Evolutionary conservation across 2,888 invertebrate species (phyloP).

Genomic region (Andrena camellia): DNA sequence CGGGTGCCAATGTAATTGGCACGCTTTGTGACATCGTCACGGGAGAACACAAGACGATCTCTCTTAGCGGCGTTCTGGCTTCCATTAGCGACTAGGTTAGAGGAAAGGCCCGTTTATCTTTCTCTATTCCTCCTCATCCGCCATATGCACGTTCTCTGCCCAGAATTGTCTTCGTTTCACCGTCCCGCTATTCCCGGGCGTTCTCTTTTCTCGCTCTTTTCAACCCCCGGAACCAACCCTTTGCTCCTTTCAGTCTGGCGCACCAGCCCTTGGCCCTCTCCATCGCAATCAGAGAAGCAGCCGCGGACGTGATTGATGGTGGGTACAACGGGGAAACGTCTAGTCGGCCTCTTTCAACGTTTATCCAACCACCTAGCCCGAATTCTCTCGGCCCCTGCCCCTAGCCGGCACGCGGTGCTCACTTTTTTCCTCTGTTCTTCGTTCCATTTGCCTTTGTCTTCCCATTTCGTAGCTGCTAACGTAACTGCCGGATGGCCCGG

Average conservation of each 20-base stretch:
- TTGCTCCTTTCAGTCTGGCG: conserved; percentile 28
- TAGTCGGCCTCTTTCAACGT: conserved; percentile 49
- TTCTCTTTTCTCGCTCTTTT: conserved; percentile 11
- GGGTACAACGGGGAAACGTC: conserved; percentile 35
- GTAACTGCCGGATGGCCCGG: conserved; percentile 24
- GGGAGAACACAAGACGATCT: conserved; percentile 38
- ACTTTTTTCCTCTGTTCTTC: neutral
- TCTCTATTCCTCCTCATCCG: conserved; percentile 9
- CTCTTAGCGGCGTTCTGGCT: conserved; percentile 35
- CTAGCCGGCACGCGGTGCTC: conserved; percentile 4
- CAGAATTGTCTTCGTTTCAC: neutral
- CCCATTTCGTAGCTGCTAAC: neutral
- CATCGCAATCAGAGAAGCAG: conserved; percentile 51
- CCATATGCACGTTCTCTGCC: neutral
- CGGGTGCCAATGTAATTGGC: conserved; percentile 59
- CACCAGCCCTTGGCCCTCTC: conserved; percentile 24
- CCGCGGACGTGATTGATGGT: conserved; percentile 57
- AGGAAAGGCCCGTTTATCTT: conserved; percentile 35
- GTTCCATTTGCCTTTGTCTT: neutral
- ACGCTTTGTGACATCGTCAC: conserved; percentile 56
- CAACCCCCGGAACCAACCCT: conserved; percentile 10
- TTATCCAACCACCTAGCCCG: conserved; percentile 45
- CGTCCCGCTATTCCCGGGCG: neutral
- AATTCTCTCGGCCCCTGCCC: neutral
- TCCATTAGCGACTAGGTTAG: conserved; percentile 55